These are phyloP conservation scores for Ceratoteleas bidentatus DNA, from an alignment of 1,140 invertebrate genomes.

Conservation along the genomic window DNA sequence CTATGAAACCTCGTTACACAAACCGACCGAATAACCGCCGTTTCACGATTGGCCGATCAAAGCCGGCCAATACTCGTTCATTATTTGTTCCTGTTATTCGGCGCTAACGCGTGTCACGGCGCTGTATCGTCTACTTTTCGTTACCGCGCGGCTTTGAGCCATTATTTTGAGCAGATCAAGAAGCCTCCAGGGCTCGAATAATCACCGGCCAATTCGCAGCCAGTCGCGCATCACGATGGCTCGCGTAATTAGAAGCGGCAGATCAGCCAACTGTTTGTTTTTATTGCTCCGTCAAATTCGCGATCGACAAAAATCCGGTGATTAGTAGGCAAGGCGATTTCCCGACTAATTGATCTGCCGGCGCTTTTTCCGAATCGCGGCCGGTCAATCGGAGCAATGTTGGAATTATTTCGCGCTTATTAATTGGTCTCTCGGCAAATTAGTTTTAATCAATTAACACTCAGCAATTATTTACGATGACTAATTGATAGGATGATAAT, in stretches of 20 bases:
- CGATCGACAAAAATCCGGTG: background rate
- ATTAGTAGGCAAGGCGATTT: too few species aligned
- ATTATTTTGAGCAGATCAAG: slow-evolving; percentile 43
- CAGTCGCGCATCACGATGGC: slow-evolving; percentile 17
- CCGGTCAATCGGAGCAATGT: too few species aligned
- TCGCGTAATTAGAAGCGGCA: slow-evolving; percentile 9
- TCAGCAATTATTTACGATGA: too few species aligned
- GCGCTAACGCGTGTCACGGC: slow-evolving; percentile 14
- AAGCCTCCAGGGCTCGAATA: slow-evolving; percentile 39
- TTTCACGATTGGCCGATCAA: slow-evolving; percentile 66
- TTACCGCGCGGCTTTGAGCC: slow-evolving; percentile 35
- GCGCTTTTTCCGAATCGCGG: too few species aligned
- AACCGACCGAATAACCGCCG: slow-evolving; percentile 67
- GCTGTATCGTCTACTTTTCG: slow-evolving; percentile 22
- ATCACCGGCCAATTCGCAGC: slow-evolving; percentile 50
- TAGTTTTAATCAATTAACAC: too few species aligned
- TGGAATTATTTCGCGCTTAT: too few species aligned
- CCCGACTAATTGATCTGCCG: too few species aligned
- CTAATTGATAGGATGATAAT: too few species aligned
- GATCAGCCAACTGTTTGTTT: background rate
- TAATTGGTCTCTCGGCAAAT: too few species aligned
- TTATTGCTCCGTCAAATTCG: background rate
- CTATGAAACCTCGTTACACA: slow-evolving; percentile 68
- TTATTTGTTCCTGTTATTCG: slow-evolving; percentile 65
- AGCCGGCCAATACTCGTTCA: slow-evolving; percentile 64